Percentiles rank a stretch among this genome's conserved stretches.
These are phyloP conservation scores for Phataginus tricuspis DNA, from an alignment of 2,797 vertebrate species.

Conservation along the genomic window DNA sequence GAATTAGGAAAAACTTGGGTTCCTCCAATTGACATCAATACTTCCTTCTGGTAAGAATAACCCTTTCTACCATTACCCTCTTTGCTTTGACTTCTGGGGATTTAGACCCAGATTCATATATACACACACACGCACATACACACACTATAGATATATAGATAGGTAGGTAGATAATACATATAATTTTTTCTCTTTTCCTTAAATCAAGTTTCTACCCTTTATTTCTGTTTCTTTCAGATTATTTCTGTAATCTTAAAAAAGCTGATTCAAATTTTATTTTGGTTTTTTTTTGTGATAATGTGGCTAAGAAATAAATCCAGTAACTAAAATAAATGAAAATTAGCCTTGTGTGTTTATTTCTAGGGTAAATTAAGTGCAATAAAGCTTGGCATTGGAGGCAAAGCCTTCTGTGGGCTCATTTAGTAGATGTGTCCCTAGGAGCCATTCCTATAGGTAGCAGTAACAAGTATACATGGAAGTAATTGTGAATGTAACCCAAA, in stretches of 20 bases:
- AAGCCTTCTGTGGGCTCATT: background rate
- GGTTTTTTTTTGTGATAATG: background rate
- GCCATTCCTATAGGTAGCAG: background rate
- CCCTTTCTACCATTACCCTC: background rate
- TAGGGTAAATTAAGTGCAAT: background rate
- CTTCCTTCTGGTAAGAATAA: background rate
- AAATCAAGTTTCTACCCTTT: background rate
- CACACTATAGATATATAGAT: background rate
- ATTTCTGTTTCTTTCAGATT: background rate
- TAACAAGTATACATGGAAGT: background rate
- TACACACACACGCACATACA: background rate
- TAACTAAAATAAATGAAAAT: conserved; percentile 33
- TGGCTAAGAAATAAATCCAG: background rate
- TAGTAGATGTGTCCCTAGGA: background rate
- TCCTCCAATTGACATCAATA: background rate
- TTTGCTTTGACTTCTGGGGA: background rate
- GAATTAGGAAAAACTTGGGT: background rate
- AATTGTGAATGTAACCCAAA: conserved; percentile 18
- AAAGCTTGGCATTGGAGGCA: background rate
- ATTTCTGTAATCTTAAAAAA: background rate
- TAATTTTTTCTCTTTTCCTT: background rate
- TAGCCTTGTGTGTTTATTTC: background rate
- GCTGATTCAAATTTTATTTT: background rate
- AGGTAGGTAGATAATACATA: no score
- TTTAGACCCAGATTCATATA: background rate